phyloP scores from a whole-genome alignment of 1,140 invertebrate genomes.

The Bombus picipes region DNA sequence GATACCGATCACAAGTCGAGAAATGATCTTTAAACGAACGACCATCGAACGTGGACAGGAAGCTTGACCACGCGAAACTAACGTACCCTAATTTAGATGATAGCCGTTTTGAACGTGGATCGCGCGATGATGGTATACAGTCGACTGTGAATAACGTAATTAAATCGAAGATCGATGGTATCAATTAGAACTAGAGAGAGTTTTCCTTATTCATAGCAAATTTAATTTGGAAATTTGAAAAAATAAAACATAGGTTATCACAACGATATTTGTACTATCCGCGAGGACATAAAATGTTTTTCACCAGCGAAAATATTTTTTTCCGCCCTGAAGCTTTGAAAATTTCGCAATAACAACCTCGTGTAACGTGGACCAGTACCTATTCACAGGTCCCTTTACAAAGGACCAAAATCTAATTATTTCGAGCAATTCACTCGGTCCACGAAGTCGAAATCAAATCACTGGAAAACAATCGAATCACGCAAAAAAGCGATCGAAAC shows the following conservation, averaged over 20 bases:
- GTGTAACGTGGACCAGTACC: neutral
- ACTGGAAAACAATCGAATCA: conserved; percentile 12
- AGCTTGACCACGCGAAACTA: no score
- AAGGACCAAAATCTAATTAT: conserved; percentile 6
- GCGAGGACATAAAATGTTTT: neutral
- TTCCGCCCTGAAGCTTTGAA: neutral
- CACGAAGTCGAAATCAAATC: conserved; percentile 2
- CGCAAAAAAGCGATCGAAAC: neutral
- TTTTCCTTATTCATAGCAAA: no score
- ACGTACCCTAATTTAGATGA: no score
- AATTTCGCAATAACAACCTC: conserved; percentile 1
- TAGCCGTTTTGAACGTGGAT: no score
- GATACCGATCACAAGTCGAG: neutral
- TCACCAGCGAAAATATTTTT: neutral
- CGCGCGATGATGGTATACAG: no score
- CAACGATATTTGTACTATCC: neutral
- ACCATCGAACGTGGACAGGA: neutral
- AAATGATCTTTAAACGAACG: neutral
- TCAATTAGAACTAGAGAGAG: no score
- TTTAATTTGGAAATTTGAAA: no score
- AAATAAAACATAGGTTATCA: neutral
- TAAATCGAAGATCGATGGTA: no score
- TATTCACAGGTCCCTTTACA: conserved; percentile 4
- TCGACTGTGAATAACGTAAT: no score
- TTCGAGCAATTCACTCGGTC: conserved; percentile 3